Percentiles rank a stretch among this genome's conserved stretches.
Conservation (phyloP, 2,113 vertebrate genomes). For the Saimiri boliviensis region DNA sequence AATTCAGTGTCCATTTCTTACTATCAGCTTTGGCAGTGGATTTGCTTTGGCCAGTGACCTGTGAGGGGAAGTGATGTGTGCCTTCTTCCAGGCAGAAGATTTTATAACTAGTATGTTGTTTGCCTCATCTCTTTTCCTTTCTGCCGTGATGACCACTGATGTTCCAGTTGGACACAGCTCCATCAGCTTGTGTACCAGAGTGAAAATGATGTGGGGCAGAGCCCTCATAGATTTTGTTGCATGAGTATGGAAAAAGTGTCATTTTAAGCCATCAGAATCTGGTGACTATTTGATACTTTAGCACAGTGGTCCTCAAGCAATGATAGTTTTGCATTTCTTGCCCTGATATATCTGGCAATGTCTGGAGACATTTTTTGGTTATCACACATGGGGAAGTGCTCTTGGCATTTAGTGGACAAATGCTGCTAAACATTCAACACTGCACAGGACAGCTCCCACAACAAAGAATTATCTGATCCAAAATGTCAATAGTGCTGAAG, state of each 20-base stretch:
- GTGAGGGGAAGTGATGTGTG: background rate
- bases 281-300: background rate
- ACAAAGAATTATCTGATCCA: background rate
- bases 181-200: background rate
- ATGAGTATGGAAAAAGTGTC: background rate
- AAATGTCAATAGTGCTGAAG: background rate
- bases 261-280: background rate
- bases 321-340: background rate
- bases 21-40: background rate
- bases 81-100: background rate
- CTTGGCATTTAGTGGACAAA: background rate
- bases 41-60: background rate
- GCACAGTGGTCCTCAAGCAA: background rate
- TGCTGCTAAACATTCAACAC: background rate
- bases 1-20: background rate
- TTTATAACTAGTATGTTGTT: background rate
- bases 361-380: background rate
- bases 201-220: constrained; percentile 5
- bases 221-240: background rate
- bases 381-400: background rate
- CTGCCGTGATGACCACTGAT: background rate
- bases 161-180: background rate
- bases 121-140: constrained; percentile 14
- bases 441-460: background rate
- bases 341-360: background rate